Evolutionary conservation across 2,113 vertebrate genomes (phyloP).

Genomic region (Dendrocopos noguchii): DNA sequence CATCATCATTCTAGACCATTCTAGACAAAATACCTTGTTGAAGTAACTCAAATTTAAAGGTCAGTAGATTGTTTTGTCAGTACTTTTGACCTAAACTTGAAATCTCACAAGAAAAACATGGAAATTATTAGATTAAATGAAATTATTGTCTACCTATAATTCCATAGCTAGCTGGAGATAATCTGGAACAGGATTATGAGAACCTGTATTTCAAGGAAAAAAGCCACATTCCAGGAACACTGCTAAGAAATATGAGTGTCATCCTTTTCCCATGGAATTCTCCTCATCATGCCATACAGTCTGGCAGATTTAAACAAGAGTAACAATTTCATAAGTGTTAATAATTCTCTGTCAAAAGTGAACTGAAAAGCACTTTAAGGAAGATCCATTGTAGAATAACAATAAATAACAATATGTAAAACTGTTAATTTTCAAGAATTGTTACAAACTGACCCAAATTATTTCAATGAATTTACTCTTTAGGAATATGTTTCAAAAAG

Average conservation of each 20-base stretch:
- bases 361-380: background rate
- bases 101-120: background rate
- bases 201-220: background rate
- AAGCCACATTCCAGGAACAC: background rate
- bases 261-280: background rate
- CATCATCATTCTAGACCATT: background rate
- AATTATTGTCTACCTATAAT: background rate
- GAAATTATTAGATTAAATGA: background rate
- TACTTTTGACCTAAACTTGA: background rate
- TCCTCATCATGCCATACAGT: background rate
- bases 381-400: background rate
- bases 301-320: background rate
- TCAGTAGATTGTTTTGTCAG: background rate
- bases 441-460: background rate
- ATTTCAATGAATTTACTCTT: background rate
- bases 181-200: background rate
- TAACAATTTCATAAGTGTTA: background rate
- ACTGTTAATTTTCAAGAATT: background rate
- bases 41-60: background rate
- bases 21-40: background rate
- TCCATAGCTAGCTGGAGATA: background rate
- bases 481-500: background rate
- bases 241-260: background rate
- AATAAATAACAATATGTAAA: background rate
- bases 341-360: background rate